phyloP scores from a whole-genome alignment of 1,140 invertebrate genomes.

The Ooceraea biroi region DNA sequence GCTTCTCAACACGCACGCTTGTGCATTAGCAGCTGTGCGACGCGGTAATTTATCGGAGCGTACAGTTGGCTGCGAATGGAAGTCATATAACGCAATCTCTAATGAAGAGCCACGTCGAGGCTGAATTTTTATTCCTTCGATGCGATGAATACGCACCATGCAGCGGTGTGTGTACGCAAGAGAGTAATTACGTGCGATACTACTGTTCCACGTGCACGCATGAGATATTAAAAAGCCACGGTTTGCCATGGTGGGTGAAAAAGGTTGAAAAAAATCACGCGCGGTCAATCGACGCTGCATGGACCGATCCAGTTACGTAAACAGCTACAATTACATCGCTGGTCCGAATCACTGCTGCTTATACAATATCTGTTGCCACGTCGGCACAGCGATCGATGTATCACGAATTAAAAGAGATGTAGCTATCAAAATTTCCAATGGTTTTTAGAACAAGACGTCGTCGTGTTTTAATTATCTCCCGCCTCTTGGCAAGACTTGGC shows the following conservation, averaged over 20 bases:
- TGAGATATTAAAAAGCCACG: neutral
- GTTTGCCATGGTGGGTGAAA: neutral
- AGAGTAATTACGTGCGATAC: neutral
- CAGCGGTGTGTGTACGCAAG: no score
- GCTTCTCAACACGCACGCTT: neutral
- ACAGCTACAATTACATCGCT: slow-evolving; percentile 20
- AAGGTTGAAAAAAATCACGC: neutral
- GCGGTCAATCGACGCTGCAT: neutral
- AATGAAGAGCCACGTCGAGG: slow-evolving; percentile 7
- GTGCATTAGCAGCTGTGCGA: slow-evolving; percentile 6
- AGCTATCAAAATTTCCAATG: neutral
- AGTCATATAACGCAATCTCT: slow-evolving; percentile 17
- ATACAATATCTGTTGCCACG: no score
- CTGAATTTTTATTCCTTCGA: slow-evolving; percentile 1
- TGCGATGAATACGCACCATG: no score
- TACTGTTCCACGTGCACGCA: neutral
- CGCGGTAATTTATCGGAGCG: slow-evolving; percentile 13
- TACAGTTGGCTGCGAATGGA: slow-evolving; percentile 28
- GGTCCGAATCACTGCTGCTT: neutral
- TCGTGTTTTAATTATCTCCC: slow-evolving; percentile 23
- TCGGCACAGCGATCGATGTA: neutral
- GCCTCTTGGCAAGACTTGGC: neutral
- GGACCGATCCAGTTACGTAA: slow-evolving; percentile 7
- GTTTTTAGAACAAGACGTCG: neutral
- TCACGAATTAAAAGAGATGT: neutral